Percentiles rank a stretch among this genome's conserved stretches.
Conservation (phyloP, 2,797 vertebrate genomes). For the Bucorvus abyssinicus region DNA sequence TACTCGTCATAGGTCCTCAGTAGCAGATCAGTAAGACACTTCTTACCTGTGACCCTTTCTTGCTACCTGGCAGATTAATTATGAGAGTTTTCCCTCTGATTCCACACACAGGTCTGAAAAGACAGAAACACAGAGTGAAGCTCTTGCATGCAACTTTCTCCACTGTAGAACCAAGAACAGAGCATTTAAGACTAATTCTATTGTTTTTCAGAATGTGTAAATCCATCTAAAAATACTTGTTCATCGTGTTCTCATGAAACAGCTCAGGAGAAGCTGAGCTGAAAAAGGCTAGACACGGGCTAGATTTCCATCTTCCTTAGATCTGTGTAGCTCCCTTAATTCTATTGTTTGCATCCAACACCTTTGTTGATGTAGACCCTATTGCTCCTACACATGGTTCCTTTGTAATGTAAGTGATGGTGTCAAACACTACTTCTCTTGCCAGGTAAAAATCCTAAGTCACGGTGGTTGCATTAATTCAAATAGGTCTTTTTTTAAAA, state of each 20-base stretch:
- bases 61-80: slow-evolving; percentile 98
- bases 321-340: background rate
- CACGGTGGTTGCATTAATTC: background rate
- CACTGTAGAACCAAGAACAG: background rate
- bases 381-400: background rate
- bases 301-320: background rate
- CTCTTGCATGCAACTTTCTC: background rate
- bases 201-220: background rate
- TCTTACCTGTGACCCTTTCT: slow-evolving; percentile 98
- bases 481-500: background rate
- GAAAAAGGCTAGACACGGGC: background rate
- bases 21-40: background rate
- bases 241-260: background rate
- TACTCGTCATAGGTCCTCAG: background rate
- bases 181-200: background rate
- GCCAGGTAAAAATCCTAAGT: background rate
- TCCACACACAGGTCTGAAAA: slow-evolving; percentile 92
- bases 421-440: background rate
- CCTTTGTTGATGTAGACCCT: background rate
- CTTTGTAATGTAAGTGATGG: background rate
- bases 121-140: slow-evolving; percentile 60
- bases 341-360: background rate
- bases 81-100: slow-evolving; percentile 98
- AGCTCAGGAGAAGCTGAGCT: background rate
- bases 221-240: background rate